A percentile compares a stretch with the other conserved stretches of the same genome.
These are phyloP conservation scores for Drosophila birchii DNA, from an alignment of 2,888 invertebrate genomes.

Conservation along the genomic window DNA sequence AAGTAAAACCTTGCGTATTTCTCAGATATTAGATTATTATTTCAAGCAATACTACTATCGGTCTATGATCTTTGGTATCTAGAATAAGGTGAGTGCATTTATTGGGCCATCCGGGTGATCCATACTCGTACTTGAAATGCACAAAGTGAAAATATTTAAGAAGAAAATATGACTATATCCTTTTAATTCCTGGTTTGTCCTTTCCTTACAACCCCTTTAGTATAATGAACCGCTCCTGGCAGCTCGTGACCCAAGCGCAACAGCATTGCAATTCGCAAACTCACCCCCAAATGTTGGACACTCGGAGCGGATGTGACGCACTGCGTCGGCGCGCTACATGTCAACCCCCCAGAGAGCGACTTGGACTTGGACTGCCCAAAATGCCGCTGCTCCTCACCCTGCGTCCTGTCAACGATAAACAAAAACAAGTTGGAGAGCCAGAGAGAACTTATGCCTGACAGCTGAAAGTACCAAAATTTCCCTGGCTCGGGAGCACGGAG, in stretches of 20 bases:
- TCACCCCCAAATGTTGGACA: constrained; percentile 34
- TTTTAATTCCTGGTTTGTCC: background rate
- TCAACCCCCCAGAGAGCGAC: constrained; percentile 52
- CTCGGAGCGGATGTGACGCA: constrained; percentile 21
- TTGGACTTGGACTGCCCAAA: background rate
- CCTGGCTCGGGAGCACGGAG: constrained; percentile 39
- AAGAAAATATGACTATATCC: background rate
- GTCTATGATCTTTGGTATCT: background rate
- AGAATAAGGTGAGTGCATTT: background rate
- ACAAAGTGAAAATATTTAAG: background rate
- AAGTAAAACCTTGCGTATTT: background rate
- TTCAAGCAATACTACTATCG: background rate
- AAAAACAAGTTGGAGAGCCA: constrained; percentile 68
- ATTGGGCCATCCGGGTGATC: background rate
- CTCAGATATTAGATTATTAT: background rate
- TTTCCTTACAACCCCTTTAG: background rate
- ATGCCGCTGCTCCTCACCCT: constrained; percentile 29
- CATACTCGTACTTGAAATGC: background rate
- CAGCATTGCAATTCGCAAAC: constrained; percentile 47
- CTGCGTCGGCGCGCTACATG: constrained; percentile 53
- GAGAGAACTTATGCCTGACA: constrained; percentile 44
- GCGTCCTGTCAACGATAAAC: constrained; percentile 62
- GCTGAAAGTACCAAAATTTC: constrained; percentile 55
- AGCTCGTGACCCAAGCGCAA: constrained; percentile 38
- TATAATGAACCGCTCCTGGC: constrained; percentile 12